phyloP scores from a whole-genome alignment of 2,113 vertebrate species.

The Phodopus roborovskii region DNA sequence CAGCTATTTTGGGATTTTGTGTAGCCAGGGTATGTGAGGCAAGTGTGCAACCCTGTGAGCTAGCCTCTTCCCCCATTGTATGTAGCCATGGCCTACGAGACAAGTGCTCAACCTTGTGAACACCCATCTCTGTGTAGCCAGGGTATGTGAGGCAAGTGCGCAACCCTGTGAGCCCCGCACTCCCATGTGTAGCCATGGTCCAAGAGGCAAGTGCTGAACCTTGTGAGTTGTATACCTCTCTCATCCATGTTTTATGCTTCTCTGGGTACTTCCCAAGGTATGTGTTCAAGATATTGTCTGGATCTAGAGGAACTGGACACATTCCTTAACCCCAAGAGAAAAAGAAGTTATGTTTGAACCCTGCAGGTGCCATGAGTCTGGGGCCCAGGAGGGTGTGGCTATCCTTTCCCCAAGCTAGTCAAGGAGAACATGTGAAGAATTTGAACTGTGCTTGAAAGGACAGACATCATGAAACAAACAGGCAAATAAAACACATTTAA shows the following conservation, averaged over 20 bases:
- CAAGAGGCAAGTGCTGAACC: neutral
- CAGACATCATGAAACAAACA: neutral
- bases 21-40: neutral
- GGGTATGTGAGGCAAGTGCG: neutral
- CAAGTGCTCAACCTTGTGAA: neutral
- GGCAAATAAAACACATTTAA: neutral
- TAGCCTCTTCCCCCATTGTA: fast-evolving
- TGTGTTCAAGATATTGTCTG: neutral
- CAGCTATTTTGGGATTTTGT: neutral
- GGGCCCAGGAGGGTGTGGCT: neutral
- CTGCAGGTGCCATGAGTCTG: neutral
- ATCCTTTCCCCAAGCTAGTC: neutral
- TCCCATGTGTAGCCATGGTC: neutral
- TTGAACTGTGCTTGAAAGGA: neutral
- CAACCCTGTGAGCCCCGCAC: neutral
- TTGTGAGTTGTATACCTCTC: fast-evolving
- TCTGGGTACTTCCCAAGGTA: neutral
- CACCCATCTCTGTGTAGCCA: neutral
- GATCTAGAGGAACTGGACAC: neutral
- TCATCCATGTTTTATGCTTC: neutral
- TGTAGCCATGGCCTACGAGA: neutral
- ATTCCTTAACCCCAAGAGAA: too few relatives aligned
- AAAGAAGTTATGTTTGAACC: neutral
- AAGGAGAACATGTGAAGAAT: neutral
- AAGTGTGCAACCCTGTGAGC: too few relatives aligned